Evolutionary conservation across 2,113 vertebrate species (phyloP).

Genomic region (Sigmodon hispidus): DNA sequence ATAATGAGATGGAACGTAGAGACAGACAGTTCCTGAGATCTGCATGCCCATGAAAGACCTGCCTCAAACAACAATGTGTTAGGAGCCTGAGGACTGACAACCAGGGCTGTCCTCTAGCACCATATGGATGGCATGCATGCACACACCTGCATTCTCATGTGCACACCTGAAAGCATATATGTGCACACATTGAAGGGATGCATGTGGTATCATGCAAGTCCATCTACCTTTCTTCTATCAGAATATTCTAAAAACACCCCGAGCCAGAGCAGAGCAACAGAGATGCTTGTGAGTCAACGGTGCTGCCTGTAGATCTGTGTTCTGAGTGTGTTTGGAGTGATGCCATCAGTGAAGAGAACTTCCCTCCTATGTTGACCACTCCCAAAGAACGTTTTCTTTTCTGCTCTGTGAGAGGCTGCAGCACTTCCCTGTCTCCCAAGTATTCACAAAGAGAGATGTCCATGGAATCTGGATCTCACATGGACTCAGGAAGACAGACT

Average conservation of each 20-base stretch:
- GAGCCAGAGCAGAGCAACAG: neutral
- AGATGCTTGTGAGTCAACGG: neutral
- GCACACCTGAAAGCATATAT: neutral
- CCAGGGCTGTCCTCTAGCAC: neutral
- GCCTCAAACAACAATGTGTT: neutral
- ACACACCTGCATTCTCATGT: neutral
- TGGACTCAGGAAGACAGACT: too few relatives aligned
- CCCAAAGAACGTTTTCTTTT: neutral
- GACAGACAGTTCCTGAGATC: neutral
- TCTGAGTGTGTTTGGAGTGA: neutral
- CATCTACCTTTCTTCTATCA: neutral
- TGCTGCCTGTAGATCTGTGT: neutral
- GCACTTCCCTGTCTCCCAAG: neutral
- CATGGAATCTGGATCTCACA: too few relatives aligned
- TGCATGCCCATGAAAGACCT: neutral
- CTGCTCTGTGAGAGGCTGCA: rapidly evolving
- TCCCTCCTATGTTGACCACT: neutral
- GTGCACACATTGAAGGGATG: neutral
- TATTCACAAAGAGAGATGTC: neutral
- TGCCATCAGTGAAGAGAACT: neutral
- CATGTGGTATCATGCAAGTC: rapidly evolving
- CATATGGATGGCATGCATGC: neutral
- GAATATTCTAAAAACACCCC: neutral
- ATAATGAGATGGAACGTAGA: neutral
- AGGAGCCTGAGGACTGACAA: neutral